A percentile compares a stretch with the other conserved stretches of the same genome.
These are phyloP conservation scores for Chromoteleia sp. DNA, from an alignment of 2,888 invertebrate species.

Conservation along the genomic window DNA sequence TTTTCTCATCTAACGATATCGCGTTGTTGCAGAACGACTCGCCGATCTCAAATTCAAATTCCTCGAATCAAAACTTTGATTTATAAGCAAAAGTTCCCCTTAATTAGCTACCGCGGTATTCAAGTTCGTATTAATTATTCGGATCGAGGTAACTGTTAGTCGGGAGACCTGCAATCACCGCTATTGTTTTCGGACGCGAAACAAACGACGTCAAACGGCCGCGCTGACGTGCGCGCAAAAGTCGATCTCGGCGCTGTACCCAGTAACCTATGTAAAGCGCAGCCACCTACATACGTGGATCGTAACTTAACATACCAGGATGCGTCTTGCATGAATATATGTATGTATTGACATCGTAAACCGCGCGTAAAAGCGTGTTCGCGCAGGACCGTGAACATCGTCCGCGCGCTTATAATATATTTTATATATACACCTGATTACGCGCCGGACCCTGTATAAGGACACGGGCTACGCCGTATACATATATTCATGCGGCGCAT, in stretches of 20 bases:
- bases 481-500: conserved; percentile 70
- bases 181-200: conserved; percentile 32
- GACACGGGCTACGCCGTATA: conserved; percentile 67
- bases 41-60: too few relatives aligned
- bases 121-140: not conserved
- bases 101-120: too few relatives aligned
- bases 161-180: conserved; percentile 3
- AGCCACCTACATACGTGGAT: conserved; percentile 67
- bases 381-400: conserved; percentile 67
- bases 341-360: conserved; percentile 72
- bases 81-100: too few relatives aligned
- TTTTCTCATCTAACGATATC: too few relatives aligned
- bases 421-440: conserved; percentile 72
- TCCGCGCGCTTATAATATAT: conserved; percentile 67
- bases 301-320: conserved; percentile 69
- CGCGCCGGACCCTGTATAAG: conserved; percentile 69
- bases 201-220: conserved; percentile 24
- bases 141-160: not conserved
- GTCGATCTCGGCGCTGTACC: conserved; percentile 50
- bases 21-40: too few relatives aligned
- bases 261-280: conserved; percentile 69
- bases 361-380: conserved; percentile 72
- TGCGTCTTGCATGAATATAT: conserved; percentile 66
- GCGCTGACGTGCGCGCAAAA: conserved; percentile 40
- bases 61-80: too few relatives aligned